Percentiles rank a stretch among this genome's conserved stretches.
Evolutionary conservation across 2,797 vertebrate species (phyloP).

Genomic region (Pseudocheirus occidentalis): DNA sequence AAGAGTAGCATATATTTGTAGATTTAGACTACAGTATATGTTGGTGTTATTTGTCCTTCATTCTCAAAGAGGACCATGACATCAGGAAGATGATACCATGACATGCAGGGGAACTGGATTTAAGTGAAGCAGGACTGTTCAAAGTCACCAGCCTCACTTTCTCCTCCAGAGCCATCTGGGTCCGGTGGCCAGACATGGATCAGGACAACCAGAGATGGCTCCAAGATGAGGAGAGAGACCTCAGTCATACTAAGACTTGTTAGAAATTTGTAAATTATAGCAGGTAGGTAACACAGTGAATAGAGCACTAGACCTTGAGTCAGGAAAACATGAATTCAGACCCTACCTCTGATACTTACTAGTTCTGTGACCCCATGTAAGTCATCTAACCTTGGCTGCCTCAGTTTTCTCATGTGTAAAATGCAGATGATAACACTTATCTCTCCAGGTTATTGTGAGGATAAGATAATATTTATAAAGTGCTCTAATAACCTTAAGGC

Average conservation of each 20-base stretch:
- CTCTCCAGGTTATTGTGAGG: neutral
- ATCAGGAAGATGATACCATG: too few relatives aligned
- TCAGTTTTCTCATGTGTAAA: neutral
- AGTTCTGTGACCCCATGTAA: neutral
- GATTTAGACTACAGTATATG: neutral
- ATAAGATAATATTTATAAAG: neutral
- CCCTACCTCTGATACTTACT: neutral
- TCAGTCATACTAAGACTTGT: too few relatives aligned
- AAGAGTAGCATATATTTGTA: neutral
- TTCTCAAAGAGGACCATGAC: too few relatives aligned
- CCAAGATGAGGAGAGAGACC: too few relatives aligned
- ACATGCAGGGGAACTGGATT: too few relatives aligned
- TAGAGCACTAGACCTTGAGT: neutral
- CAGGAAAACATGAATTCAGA: neutral
- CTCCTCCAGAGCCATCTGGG: too few relatives aligned
- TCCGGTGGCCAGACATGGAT: too few relatives aligned
- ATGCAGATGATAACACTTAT: neutral
- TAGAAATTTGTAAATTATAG: neutral
- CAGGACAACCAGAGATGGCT: too few relatives aligned
- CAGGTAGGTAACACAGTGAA: neutral
- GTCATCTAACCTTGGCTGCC: neutral
- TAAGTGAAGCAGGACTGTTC: too few relatives aligned
- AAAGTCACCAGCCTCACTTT: too few relatives aligned
- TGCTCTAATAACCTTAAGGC: neutral
- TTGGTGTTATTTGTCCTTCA: too few relatives aligned